Base-by-base conservation (phyloP, 2,113 vertebrate species). In the Pipra filicauda region DNA sequence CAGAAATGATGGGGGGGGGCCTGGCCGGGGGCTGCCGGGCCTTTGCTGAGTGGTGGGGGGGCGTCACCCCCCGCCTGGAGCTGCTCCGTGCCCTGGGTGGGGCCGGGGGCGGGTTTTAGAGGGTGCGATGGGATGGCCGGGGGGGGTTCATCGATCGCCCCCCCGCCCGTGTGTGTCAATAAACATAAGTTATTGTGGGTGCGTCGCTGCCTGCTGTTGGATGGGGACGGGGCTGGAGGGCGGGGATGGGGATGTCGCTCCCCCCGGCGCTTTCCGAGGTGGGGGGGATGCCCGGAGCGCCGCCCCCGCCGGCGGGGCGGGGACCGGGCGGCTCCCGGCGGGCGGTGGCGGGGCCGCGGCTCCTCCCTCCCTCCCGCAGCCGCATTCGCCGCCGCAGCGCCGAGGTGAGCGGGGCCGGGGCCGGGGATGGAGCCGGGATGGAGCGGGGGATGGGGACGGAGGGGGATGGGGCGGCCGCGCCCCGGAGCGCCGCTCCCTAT, bases 1-100 rank as follows among this genome's bases (percentile, higher is more conserved):
- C 98, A 98, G 95, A 99, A 99, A 70, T 99, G 97, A 99, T 19
- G 64, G 26, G 8, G 12, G 2, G 37, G 55, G 13, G 8, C 12
- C 86, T 3, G 31, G 3, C 19, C 3, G 1, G 5, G 59, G 16
- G 19, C 71, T 61, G 59, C 12, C n/a, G 7, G 10, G 10, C 11
- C 62, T 41, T 15, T 33, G 24, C 18, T 2, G 0, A 75, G 37
- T 15, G 12, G 2, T 13, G 3, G 23, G 23, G 4, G 10, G 10
- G 28, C 1, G 2, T 37, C 52, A 12, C 1, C 18, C 8, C 2
- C 43, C 5, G 26, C 13, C 30, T 2, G 62, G 48, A 59, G 55
- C 71, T 5, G 59, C 39, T 46, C 28, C 78, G 46, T 85, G 57
- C 55, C n/a, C 37, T 16, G 46, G 43, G 19, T 18, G 30, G 43